Evolutionary conservation across 2,113 vertebrate species (phyloP).

Genomic region (Hippocampus barbouri): DNA sequence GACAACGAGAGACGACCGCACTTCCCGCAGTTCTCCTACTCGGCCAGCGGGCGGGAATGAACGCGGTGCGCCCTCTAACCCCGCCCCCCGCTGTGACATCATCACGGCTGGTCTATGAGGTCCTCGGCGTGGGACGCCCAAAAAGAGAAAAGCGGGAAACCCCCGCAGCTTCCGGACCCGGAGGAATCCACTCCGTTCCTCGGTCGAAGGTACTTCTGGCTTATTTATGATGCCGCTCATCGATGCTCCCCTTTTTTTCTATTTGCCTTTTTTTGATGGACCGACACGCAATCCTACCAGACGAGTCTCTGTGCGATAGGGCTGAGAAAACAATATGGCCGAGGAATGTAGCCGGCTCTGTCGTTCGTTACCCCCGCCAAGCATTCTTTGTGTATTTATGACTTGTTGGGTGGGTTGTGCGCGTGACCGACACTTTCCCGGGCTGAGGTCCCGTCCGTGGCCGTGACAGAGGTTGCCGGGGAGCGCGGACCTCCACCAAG

Average conservation of each 20-base stretch:
- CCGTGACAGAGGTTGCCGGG: not conserved
- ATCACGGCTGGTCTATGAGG: conserved; percentile 75
- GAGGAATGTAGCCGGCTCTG: conserved; percentile 85
- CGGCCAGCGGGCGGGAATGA: conserved; percentile 95
- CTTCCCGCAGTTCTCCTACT: conserved; percentile 99
- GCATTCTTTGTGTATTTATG: not conserved
- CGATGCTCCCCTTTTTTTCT: conserved; percentile 43
- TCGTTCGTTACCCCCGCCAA: conserved; percentile 36
- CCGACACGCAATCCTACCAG: conserved; percentile 62
- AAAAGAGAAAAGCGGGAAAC: conserved; percentile 6
- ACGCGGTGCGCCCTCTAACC: conserved; percentile 1
- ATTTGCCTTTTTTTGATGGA: conserved; percentile 71
- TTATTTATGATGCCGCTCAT: conserved; percentile 68
- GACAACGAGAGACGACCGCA: conserved; percentile 95
- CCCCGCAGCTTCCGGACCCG: conserved; percentile 49
- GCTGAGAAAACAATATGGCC: conserved; percentile 78
- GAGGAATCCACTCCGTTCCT: conserved; percentile 18
- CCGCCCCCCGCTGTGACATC: conserved; percentile 50
- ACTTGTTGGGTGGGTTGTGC: not conserved
- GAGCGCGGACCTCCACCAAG: not conserved
- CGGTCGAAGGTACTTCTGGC: conserved; percentile 50
- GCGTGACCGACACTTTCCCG: not conserved
- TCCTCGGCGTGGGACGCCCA: conserved; percentile 58
- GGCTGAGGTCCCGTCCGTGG: not conserved
- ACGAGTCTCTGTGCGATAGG: conserved; percentile 48